Conservation (phyloP, 2,888 invertebrate species). For the Apamea epomidion region DNA sequence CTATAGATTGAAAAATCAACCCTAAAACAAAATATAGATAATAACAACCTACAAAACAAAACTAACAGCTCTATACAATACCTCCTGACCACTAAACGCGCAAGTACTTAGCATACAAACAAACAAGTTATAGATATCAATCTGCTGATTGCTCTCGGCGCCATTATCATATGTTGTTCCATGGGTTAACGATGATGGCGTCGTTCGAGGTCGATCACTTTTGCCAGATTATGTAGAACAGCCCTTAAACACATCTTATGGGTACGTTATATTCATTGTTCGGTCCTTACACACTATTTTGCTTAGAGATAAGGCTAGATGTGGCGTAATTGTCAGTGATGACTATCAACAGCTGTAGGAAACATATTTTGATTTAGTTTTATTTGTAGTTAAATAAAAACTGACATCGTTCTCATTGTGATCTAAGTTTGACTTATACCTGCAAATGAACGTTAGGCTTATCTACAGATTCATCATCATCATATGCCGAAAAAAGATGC, state of each 20-base stretch:
- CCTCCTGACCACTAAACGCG: slow-evolving; percentile 67
- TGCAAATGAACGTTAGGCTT: not conserved
- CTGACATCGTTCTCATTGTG: too few relatives aligned
- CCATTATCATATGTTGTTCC: slow-evolving; percentile 50
- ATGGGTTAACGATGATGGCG: slow-evolving; percentile 54
- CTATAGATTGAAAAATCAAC: too few relatives aligned
- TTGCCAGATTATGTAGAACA: slow-evolving; percentile 25
- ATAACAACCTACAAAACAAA: not conserved
- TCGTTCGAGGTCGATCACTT: slow-evolving; percentile 39
- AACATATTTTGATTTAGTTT: not conserved
- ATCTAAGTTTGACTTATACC: not conserved
- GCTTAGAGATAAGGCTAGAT: slow-evolving; percentile 20
- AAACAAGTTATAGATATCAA: slow-evolving; percentile 81
- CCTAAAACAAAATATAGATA: not conserved
- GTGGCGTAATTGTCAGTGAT: not conserved
- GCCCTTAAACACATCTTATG: slow-evolving; percentile 19
- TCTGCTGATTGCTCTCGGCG: slow-evolving; percentile 74
- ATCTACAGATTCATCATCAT: not conserved
- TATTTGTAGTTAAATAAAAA: not conserved
- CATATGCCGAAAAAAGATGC: not conserved
- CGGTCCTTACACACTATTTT: slow-evolving; percentile 10
- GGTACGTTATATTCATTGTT: slow-evolving; percentile 21
- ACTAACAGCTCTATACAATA: slow-evolving; percentile 68
- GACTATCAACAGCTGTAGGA: not conserved
- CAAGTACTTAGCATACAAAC: slow-evolving; percentile 76